A percentile compares a stretch with the other conserved stretches of the same genome.
Evolutionary conservation across 2,888 invertebrate species (phyloP).

Genomic region (Cheilosia soror): DNA sequence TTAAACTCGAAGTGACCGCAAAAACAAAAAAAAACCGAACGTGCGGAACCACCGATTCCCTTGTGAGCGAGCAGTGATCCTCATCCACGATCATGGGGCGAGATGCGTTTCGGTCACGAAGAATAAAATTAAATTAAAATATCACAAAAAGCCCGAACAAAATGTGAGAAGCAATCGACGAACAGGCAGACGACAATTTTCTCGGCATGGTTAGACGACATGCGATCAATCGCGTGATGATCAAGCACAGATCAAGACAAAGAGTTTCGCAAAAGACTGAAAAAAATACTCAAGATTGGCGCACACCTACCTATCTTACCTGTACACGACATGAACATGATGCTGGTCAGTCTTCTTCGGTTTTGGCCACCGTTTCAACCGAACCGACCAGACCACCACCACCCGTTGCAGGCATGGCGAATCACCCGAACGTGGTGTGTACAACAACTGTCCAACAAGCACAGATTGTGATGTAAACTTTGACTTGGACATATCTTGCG

Average conservation of each 20-base stretch:
- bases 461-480: conserved; percentile 75
- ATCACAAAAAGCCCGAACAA: conserved; percentile 14
- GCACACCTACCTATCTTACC: background rate
- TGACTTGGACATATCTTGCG: conserved; percentile 73
- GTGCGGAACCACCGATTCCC: conserved; percentile 24
- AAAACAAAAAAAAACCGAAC: conserved; percentile 8
- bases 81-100: conserved; percentile 16
- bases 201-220: conserved; percentile 34
- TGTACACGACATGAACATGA: conserved; percentile 58
- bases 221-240: conserved; percentile 60
- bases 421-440: conserved; percentile 57
- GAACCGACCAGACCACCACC: conserved; percentile 8
- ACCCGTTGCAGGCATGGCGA: conserved; percentile 20
- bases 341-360: conserved; percentile 54
- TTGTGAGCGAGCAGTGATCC: background rate
- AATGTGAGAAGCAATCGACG: conserved; percentile 8
- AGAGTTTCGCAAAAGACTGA: background rate
- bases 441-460: conserved; percentile 71
- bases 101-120: conserved; percentile 33
- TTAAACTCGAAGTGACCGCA: conserved; percentile 41
- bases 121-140: conserved; percentile 50
- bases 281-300: conserved; percentile 9
- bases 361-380: conserved; percentile 52
- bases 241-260: conserved; percentile 35
- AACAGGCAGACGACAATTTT: conserved; percentile 57